Evolutionary conservation across 53 echinoderm and acorn worm species (phyloP).

Genomic region (Glandiceps talaboti): DNA sequence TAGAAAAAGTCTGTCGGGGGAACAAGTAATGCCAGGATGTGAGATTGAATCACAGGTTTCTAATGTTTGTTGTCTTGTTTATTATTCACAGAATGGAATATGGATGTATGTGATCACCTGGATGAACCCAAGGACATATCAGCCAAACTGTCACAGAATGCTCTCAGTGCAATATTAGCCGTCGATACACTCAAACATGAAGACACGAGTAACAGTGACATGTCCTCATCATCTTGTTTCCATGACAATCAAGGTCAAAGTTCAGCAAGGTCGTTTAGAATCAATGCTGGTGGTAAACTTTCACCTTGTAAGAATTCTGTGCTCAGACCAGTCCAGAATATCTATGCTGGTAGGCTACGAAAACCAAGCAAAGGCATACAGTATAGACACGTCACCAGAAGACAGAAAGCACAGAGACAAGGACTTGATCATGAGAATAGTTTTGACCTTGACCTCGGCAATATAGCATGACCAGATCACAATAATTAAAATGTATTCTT

Average conservation of each 20-base stretch:
- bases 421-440: no score
- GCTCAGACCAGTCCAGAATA: not conserved
- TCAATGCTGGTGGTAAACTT: not conserved
- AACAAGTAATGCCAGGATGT: no score
- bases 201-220: not conserved
- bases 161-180: not conserved
- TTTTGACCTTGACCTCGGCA: no score
- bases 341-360: not conserved
- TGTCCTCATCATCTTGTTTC: not conserved
- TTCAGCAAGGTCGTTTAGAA: not conserved
- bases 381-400: not conserved
- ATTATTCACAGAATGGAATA: not conserved
- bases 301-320: not conserved
- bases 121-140: not conserved
- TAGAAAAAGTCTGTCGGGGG: no score
- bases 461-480: no score
- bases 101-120: not conserved
- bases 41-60: no score
- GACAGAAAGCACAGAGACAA: no score
- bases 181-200: not conserved
- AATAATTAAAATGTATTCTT: no score
- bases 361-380: not conserved
- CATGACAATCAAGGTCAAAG: not conserved
- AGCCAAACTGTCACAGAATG: not conserved
- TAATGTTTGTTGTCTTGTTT: no score